phyloP scores from a whole-genome alignment of 2,797 vertebrate species.

The Gallirallus australis region DNA sequence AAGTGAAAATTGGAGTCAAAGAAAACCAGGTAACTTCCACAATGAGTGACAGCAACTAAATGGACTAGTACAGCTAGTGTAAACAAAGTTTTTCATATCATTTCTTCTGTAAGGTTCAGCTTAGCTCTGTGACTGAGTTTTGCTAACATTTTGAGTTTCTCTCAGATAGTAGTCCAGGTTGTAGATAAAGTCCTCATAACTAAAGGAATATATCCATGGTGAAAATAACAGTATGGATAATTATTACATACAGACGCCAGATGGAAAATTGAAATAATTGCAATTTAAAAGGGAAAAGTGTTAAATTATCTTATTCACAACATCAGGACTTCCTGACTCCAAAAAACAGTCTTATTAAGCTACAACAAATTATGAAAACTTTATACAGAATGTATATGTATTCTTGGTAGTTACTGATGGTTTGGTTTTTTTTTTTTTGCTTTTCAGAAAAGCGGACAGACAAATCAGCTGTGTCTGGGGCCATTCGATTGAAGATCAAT shows the following conservation, averaged over 20 bases:
- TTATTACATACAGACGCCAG: neutral
- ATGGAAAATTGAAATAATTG: neutral
- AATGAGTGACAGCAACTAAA: neutral
- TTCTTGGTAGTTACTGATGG: neutral
- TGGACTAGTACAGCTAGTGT: neutral
- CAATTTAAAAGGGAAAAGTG: neutral
- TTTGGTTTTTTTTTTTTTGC: neutral
- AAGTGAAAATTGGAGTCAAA: neutral
- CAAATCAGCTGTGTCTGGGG: slow-evolving; percentile 96
- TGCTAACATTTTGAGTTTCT: neutral
- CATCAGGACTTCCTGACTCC: neutral
- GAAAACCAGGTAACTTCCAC: neutral
- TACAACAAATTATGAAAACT: neutral
- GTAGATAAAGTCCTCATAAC: neutral
- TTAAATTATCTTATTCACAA: neutral
- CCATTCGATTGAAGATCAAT: slow-evolving; percentile 95
- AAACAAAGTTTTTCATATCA: neutral
- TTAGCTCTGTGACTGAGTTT: neutral
- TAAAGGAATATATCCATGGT: neutral
- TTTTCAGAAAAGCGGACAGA: slow-evolving; percentile 94
- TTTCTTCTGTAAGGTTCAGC: neutral
- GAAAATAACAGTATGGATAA: neutral
- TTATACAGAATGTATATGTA: neutral
- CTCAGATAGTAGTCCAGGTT: neutral
- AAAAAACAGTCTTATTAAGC: neutral